phyloP scores from a whole-genome alignment of 37 sponge, comb jelly and placozoan genomes.

The Cliona cf. orientalis region DNA sequence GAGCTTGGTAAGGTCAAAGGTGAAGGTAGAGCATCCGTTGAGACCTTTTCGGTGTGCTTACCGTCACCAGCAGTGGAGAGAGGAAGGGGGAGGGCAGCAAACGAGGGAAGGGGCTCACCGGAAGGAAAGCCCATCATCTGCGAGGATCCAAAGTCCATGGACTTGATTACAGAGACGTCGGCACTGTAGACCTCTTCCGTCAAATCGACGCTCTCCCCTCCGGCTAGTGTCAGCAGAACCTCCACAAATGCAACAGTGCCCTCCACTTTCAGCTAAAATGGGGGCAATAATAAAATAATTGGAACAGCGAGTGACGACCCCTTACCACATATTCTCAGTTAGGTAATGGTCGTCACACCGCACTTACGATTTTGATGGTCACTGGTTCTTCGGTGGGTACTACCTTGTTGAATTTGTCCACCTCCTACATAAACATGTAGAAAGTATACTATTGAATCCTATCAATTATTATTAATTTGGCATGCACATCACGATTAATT shows the following conservation, averaged over 20 bases:
- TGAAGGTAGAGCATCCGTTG: no score
- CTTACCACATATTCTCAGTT: no score
- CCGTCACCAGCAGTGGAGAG: background rate
- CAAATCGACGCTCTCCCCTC: background rate
- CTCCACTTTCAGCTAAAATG: background rate
- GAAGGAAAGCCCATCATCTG: background rate
- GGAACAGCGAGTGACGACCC: no score
- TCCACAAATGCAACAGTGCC: background rate
- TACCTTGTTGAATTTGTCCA: background rate
- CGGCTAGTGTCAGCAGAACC: background rate
- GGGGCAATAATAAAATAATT: background rate
- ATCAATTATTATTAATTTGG: background rate
- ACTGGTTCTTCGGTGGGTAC: background rate
- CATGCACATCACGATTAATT: no score
- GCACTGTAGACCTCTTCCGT: constrained; percentile 12
- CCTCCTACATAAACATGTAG: background rate
- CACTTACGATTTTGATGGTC: constrained; percentile 1
- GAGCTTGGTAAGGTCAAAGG: no score
- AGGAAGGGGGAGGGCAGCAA: background rate
- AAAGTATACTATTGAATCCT: background rate
- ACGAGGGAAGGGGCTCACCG: background rate
- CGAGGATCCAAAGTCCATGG: background rate
- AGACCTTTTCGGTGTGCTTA: background rate
- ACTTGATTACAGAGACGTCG: background rate
- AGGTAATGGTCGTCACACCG: no score